These are phyloP conservation scores for Grus americana DNA, from an alignment of 2,113 vertebrate genomes.

Conservation along the genomic window DNA sequence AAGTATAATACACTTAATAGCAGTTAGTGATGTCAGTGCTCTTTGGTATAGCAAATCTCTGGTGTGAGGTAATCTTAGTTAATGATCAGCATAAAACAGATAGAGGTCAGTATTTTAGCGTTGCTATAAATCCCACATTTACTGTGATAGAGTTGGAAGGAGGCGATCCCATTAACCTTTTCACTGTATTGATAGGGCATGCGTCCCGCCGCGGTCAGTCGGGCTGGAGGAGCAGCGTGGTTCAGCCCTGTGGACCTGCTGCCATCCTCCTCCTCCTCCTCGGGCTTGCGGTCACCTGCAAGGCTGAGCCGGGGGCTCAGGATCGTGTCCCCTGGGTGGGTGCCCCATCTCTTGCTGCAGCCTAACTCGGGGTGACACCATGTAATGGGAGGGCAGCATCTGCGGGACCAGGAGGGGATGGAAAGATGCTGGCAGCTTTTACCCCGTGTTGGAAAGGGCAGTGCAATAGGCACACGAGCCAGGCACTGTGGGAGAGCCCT, in stretches of 20 bases:
- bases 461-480: background rate
- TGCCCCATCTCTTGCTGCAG: background rate
- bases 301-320: background rate
- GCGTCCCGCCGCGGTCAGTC: background rate
- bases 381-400: background rate
- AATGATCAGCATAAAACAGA: conserved; percentile 77
- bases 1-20: conserved; percentile 69
- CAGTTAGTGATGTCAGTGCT: conserved; percentile 74
- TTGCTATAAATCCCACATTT: conserved; percentile 68
- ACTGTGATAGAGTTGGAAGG: conserved; percentile 53
- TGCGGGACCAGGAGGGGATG: background rate
- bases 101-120: conserved; percentile 73
- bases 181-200: conserved; percentile 26
- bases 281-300: background rate
- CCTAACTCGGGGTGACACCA: background rate
- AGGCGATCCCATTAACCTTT: conserved; percentile 75
- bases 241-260: background rate
- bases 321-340: background rate
- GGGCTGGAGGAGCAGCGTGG: background rate
- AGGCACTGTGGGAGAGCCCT: background rate
- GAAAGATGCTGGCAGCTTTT: background rate
- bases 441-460: background rate
- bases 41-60: conserved; percentile 72
- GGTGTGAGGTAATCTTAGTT: conserved; percentile 75
- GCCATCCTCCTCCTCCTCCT: background rate